These are phyloP conservation scores for Apodemia zela DNA, from an alignment of 2,888 invertebrate species.

Conservation along the genomic window DNA sequence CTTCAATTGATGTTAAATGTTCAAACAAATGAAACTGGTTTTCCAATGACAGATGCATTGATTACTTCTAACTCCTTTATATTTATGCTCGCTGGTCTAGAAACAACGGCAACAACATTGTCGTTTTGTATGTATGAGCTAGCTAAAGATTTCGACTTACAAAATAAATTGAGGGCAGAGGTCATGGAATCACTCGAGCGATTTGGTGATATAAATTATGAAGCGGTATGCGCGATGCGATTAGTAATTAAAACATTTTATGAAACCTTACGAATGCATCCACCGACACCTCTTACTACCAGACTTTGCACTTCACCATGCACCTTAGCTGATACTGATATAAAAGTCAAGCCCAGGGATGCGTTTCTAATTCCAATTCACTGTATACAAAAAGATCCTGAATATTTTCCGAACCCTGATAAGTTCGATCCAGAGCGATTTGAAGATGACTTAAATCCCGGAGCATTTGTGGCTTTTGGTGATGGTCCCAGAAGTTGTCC, in stretches of 20 bases:
- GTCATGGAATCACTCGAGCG: constrained; percentile 53
- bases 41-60: constrained; percentile 67
- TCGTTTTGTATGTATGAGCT: constrained; percentile 71
- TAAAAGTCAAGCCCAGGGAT: constrained; percentile 54
- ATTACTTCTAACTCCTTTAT: constrained; percentile 75
- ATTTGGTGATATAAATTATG: constrained; percentile 58
- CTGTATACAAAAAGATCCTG: constrained; percentile 63
- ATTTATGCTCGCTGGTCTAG: constrained; percentile 73
- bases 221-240: constrained; percentile 61
- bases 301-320: constrained; percentile 64
- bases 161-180: constrained; percentile 55
- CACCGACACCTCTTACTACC: constrained; percentile 67
- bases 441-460: constrained; percentile 51
- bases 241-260: constrained; percentile 51
- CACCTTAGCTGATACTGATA: constrained; percentile 50
- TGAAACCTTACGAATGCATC: constrained; percentile 66
- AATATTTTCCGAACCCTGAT: constrained; percentile 60
- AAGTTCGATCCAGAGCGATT: constrained; percentile 68
- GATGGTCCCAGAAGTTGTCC: constrained; percentile 71
- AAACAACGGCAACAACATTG: constrained; percentile 65
- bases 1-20: constrained; percentile 72
- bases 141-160: constrained; percentile 60
- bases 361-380: constrained; percentile 62
- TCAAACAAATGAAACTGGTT: constrained; percentile 54
- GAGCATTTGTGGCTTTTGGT: constrained; percentile 65